Percentiles rank a stretch among this genome's conserved stretches.
phyloP scores from a whole-genome alignment of 2,113 vertebrate species.

The Rattus norvegicus region DNA sequence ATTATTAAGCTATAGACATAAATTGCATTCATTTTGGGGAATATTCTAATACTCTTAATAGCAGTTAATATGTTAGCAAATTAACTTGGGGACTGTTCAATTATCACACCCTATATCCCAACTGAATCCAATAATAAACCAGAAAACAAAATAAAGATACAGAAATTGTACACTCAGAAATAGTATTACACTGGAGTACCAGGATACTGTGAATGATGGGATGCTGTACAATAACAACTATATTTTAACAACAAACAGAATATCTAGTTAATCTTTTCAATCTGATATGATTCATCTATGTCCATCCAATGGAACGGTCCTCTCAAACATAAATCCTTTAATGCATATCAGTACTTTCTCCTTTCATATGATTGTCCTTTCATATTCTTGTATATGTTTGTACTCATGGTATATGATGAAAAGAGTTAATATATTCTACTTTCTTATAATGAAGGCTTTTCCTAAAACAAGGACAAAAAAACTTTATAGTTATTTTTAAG shows the following conservation, averaged over 20 bases:
- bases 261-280: not conserved
- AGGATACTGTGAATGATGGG: not conserved
- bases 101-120: not conserved
- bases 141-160: not conserved
- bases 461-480: not conserved
- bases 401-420: not conserved
- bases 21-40: not conserved
- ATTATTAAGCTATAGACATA: not conserved
- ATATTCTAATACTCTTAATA: not conserved
- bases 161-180: not conserved
- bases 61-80: not conserved
- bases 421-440: not conserved
- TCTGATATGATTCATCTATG: not conserved
- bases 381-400: not conserved
- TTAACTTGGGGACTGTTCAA: not conserved
- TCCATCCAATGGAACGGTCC: not conserved
- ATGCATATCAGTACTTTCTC: not conserved
- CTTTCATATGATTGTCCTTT: not conserved
- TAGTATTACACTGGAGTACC: rapidly evolving
- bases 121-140: not conserved
- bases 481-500: not conserved
- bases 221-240: rapidly evolving
- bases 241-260: not conserved
- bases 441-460: not conserved
- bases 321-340: not conserved